Evolutionary conservation across 1,140 invertebrate species (phyloP).

Genomic region (Ostrea denselamellosa): DNA sequence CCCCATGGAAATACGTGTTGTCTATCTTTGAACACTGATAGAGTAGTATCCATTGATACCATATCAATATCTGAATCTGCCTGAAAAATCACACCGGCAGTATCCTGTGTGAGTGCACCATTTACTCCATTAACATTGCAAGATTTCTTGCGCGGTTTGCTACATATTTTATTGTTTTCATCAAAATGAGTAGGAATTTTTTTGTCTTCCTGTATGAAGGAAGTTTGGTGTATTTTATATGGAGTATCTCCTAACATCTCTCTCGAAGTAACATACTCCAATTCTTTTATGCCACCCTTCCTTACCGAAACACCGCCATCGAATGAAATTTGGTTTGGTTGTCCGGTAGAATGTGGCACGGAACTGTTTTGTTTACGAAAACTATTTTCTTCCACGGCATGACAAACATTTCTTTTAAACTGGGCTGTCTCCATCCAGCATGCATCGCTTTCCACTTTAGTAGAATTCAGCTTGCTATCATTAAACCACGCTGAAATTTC

Average conservation of each 20-base stretch:
- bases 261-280: not conserved
- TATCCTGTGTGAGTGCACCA: not conserved
- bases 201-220: not conserved
- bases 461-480: too few species aligned
- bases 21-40: not conserved
- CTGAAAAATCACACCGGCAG: not conserved
- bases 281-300: not conserved
- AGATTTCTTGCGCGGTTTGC: not conserved
- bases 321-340: not conserved
- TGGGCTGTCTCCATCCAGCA: not conserved
- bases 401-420: constrained; percentile 11
- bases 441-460: not conserved
- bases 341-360: not conserved
- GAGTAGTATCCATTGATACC: not conserved
- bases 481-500: constrained; percentile 9
- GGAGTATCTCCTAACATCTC: not conserved
- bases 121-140: not conserved
- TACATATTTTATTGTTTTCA: not conserved
- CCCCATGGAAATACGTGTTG: not conserved
- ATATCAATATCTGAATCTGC: not conserved
- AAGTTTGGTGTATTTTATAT: not conserved
- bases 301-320: not conserved
- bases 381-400: not conserved
- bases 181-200: not conserved
- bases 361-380: not conserved